Conservation (phyloP, 2,113 vertebrate species). For the Telmatochromis sp. region DNA sequence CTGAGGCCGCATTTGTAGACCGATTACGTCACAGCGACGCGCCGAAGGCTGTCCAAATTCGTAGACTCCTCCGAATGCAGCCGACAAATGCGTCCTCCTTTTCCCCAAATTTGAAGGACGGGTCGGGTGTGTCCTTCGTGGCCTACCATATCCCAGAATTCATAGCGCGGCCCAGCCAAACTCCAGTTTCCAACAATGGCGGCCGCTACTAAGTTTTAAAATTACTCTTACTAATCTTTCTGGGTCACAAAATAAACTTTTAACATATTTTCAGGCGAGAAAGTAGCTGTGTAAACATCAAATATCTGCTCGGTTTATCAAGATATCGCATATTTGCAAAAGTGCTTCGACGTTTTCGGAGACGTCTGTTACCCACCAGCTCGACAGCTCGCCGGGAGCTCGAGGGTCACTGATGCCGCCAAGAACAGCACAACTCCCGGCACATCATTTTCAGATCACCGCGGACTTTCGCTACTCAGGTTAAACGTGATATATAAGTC, state of each 20-base stretch:
- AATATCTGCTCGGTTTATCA: fast-evolving
- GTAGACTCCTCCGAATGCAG: not conserved
- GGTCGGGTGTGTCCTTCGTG: fast-evolving
- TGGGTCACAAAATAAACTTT: not conserved
- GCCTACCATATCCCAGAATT: fast-evolving
- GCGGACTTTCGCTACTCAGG: fast-evolving
- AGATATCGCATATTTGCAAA: fast-evolving
- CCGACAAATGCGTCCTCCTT: fast-evolving
- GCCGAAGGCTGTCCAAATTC: not conserved
- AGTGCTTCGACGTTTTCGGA: fast-evolving
- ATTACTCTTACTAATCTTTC: fast-evolving
- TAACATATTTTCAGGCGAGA: not conserved
- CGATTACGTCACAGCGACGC: fast-evolving
- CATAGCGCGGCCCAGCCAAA: fast-evolving
- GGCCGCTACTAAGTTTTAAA: fast-evolving
- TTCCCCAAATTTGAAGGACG: not conserved
- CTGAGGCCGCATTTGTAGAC: not conserved
- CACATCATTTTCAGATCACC: too few relatives aligned
- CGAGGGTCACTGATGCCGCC: fast-evolving
- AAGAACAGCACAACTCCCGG: fast-evolving
- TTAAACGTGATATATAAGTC: too few relatives aligned
- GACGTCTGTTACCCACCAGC: fast-evolving
- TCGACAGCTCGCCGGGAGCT: fast-evolving
- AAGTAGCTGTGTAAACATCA: fast-evolving
- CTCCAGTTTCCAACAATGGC: fast-evolving